These are phyloP conservation scores for Microplitis demolitor DNA, from an alignment of 1,140 invertebrate species.

Conservation along the genomic window DNA sequence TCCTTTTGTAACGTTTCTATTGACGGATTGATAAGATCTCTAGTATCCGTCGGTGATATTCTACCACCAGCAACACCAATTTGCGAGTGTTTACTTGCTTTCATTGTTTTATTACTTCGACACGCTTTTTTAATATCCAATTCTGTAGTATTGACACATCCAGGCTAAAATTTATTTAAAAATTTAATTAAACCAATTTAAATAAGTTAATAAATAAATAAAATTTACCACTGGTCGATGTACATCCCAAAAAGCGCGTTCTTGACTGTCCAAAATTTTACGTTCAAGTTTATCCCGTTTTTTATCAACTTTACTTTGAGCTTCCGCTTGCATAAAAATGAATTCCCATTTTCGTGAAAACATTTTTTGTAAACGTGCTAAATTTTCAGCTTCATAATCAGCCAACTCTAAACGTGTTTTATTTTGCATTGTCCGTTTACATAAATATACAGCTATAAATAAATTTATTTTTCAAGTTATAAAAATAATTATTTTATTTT, in stretches of 20 bases:
- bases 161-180: conserved; percentile 67
- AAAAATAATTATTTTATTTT: conserved; percentile 24
- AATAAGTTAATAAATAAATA: background rate
- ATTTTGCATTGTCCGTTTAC: conserved; percentile 99
- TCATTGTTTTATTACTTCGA: conserved; percentile 76
- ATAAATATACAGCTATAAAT: conserved; percentile 91
- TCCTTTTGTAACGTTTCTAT: conserved; percentile 67
- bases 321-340: conserved; percentile 97
- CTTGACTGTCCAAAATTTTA: conserved; percentile 98
- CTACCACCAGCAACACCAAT: conserved; percentile 62
- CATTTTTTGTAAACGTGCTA: conserved; percentile 98
- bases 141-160: conserved; percentile 98
- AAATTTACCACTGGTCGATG: conserved; percentile 89
- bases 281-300: conserved; percentile 97
- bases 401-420: conserved; percentile 96
- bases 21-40: conserved; percentile 51
- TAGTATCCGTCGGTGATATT: conserved; percentile 69
- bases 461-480: background rate
- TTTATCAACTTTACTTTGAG: conserved; percentile 93
- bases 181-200: background rate
- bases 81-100: conserved; percentile 61
- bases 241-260: conserved; percentile 99
- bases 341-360: conserved; percentile 99
- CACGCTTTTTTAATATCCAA: conserved; percentile 97
- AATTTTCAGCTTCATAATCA: conserved; percentile 98